A percentile compares a stretch with the other conserved stretches of the same genome.
Evolutionary conservation across 1,140 invertebrate genomes (phyloP).

Genomic region (Melanaphis sacchari): DNA sequence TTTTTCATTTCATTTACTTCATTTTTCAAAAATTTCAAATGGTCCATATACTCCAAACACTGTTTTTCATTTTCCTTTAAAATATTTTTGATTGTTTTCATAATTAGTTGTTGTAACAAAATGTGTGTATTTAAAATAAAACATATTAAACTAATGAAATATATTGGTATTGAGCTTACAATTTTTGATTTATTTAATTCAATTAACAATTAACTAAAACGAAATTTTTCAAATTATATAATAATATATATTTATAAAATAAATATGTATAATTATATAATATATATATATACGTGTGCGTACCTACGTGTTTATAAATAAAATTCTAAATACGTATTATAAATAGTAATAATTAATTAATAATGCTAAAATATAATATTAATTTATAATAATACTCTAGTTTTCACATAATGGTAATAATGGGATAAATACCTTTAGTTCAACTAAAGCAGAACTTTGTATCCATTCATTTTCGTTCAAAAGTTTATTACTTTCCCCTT

Average conservation of each 20-base stretch:
- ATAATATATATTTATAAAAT: no score
- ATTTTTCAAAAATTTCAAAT: constrained; percentile 65
- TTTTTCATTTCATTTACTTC: constrained; percentile 72
- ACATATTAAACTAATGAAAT: not conserved
- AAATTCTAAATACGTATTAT: not conserved
- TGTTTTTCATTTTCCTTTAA: not conserved
- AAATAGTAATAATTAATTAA: not conserved
- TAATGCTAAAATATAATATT: no score
- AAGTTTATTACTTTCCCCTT: constrained; percentile 5
- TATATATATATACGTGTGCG: no score
- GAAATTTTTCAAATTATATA: not conserved
- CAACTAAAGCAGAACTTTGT: not conserved
- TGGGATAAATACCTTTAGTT: constrained; percentile 43
- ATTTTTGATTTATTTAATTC: not conserved
- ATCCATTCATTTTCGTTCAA: constrained; percentile 51
- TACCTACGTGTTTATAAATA: no score
- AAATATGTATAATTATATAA: not conserved
- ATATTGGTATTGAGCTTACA: not conserved
- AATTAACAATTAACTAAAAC: not conserved
- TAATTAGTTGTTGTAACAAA: not conserved
- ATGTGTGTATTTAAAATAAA: not conserved
- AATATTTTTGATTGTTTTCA: not conserved
- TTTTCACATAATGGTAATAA: not conserved
- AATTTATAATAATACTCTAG: no score
- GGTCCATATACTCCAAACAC: not conserved